phyloP scores from a whole-genome alignment of 2,888 invertebrate species.

The Hirtodrosophila histrioides region DNA sequence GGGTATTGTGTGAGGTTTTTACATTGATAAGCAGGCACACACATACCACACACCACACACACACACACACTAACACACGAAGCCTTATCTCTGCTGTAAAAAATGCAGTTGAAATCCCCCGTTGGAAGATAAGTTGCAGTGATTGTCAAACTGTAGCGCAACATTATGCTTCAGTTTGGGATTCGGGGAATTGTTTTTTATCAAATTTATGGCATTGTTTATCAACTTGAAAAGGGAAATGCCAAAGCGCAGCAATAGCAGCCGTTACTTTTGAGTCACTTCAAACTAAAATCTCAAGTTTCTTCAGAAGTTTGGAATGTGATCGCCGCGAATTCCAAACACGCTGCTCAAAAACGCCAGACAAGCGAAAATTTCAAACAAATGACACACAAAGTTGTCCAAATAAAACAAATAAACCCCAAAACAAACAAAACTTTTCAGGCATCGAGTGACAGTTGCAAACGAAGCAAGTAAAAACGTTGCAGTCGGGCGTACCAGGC shows the following conservation, averaged over 20 bases:
- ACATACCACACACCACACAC: not conserved
- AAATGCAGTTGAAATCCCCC: slow-evolving; percentile 33
- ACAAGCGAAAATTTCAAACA: slow-evolving; percentile 19
- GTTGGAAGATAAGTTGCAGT: slow-evolving; percentile 16
- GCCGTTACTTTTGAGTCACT: slow-evolving; percentile 1
- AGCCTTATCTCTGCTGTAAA: slow-evolving; percentile 17
- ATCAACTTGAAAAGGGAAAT: slow-evolving; percentile 9
- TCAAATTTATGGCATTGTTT: slow-evolving; percentile 1
- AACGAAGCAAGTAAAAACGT: no score
- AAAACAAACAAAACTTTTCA: slow-evolving; percentile 14
- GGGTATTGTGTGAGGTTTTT: slow-evolving; percentile 11
- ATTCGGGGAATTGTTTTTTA: not conserved
- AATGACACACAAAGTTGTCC: slow-evolving; percentile 34
- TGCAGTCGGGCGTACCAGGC: no score
- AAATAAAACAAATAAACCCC: slow-evolving; percentile 4
- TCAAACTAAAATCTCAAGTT: slow-evolving; percentile 22
- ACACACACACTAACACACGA: slow-evolving; percentile 1
- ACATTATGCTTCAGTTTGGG: not conserved
- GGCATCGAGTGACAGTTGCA: slow-evolving; percentile 22
- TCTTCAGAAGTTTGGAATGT: slow-evolving; percentile 24
- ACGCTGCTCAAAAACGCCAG: slow-evolving; percentile 8
- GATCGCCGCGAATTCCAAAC: slow-evolving; percentile 11
- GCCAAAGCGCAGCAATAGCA: not conserved
- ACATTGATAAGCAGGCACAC: slow-evolving; percentile 20
- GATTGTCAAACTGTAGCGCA: slow-evolving; percentile 18